Conservation (phyloP, 1,140 invertebrate species). For the Drosophila rufa region DNA sequence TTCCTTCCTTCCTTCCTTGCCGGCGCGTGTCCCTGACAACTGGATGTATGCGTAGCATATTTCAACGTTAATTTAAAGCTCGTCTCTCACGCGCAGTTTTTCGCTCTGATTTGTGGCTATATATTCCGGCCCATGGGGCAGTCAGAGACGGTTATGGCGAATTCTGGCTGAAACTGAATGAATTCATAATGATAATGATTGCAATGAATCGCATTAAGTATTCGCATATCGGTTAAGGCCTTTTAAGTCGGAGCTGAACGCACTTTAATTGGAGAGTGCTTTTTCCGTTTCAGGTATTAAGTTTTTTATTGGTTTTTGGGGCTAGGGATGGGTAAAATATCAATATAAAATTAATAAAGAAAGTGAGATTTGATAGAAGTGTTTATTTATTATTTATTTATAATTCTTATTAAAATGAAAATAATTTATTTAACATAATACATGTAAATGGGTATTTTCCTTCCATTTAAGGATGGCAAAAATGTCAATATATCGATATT, state of each 20-base stretch:
- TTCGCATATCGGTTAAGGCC: conserved; percentile 7
- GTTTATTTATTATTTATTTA: too few relatives aligned
- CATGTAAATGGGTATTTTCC: too few relatives aligned
- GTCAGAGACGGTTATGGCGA: not conserved
- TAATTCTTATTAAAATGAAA: too few relatives aligned
- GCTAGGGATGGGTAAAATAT: not conserved
- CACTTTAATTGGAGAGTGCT: conserved; percentile 5
- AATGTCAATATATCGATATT: too few relatives aligned
- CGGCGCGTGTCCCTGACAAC: conserved; percentile 48
- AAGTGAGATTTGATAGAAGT: not conserved
- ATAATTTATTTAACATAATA: too few relatives aligned
- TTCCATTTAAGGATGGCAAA: too few relatives aligned
- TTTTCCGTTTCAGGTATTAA: not conserved
- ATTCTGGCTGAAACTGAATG: conserved; percentile 12
- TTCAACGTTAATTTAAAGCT: conserved; percentile 54
- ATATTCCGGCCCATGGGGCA: conserved; percentile 8
- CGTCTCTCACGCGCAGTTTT: conserved; percentile 36
- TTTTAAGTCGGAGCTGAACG: not conserved
- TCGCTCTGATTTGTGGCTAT: conserved; percentile 33
- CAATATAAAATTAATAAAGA: not conserved
- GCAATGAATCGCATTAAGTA: conserved; percentile 21
- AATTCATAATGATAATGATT: conserved; percentile 35
- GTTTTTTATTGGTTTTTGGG: conserved; percentile 1
- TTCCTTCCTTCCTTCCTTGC: conserved; percentile 3
- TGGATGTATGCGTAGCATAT: conserved; percentile 49